Percentiles rank a stretch among this genome's conserved stretches.
Evolutionary conservation across 35 echinoderm and acorn worm genomes (phyloP).

Genomic region (Hemicentrotus pulcherrimus): DNA sequence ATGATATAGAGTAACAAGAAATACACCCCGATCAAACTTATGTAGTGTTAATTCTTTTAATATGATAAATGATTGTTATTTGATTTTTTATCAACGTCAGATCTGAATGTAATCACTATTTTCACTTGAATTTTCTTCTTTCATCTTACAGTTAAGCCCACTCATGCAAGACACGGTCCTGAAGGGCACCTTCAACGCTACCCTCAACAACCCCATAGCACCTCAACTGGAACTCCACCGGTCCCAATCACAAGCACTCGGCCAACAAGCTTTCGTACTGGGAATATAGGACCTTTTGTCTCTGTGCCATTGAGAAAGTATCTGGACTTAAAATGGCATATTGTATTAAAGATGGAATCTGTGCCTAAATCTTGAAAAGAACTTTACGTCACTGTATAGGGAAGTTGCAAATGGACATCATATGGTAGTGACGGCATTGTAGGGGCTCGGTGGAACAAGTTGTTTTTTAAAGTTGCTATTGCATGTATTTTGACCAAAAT

Average conservation of each 20-base stretch:
- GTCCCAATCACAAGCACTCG: conserved; percentile 23
- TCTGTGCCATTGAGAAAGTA: neutral
- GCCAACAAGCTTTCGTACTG: conserved; percentile 82
- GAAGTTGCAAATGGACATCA: neutral
- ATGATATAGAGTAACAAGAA: too few relatives aligned
- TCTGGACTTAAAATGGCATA: too few relatives aligned
- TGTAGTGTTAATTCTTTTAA: neutral
- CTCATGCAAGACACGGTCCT: conserved; percentile 92
- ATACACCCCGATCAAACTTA: too few relatives aligned
- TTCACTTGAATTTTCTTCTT: neutral
- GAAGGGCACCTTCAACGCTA: conserved; percentile 95
- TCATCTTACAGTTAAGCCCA: conserved; percentile 82
- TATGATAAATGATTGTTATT: neutral
- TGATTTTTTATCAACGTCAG: too few relatives aligned
- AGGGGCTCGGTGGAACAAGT: neutral
- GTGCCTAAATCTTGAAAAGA: too few relatives aligned
- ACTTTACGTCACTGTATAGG: too few relatives aligned
- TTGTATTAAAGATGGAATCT: too few relatives aligned
- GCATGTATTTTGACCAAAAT: neutral
- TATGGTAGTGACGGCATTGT: neutral
- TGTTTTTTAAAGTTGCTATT: neutral
- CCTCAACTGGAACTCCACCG: conserved; percentile 65
- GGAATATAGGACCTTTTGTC: conserved; percentile 54
- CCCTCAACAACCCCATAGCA: conserved; percentile 88
- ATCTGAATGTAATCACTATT: neutral